These are phyloP conservation scores for Vulpes ferrilata DNA, from an alignment of 2,113 vertebrate genomes.

Conservation along the genomic window DNA sequence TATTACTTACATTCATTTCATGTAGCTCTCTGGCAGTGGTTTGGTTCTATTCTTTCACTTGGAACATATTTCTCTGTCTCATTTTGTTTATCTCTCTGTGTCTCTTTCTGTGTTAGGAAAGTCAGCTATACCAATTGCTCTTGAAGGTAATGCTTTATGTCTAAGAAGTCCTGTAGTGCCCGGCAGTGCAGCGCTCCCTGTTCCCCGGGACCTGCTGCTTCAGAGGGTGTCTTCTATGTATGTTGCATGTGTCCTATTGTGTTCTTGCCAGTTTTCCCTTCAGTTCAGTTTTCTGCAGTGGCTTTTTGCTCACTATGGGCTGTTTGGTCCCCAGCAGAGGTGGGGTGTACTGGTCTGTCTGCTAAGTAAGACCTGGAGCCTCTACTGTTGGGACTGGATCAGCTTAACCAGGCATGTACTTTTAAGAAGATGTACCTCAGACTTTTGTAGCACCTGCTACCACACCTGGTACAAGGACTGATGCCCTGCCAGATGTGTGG, in stretches of 20 bases:
- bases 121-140: background rate
- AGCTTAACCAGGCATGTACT: background rate
- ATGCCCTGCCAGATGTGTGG: background rate
- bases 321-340: background rate
- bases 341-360: background rate
- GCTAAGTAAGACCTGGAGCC: background rate
- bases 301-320: background rate
- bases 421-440: background rate
- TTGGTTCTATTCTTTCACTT: background rate
- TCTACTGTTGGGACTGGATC: background rate
- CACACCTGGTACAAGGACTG: background rate
- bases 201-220: background rate
- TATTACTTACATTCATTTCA: no score
- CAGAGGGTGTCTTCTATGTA: background rate
- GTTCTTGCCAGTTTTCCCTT: background rate
- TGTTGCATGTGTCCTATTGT: background rate
- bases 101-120: background rate
- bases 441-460: background rate
- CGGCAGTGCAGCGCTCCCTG: background rate
- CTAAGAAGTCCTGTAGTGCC: background rate
- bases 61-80: background rate
- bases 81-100: background rate
- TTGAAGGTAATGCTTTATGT: no score
- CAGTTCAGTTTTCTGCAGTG: background rate
- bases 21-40: background rate